A percentile compares a stretch with the other conserved stretches of the same genome.
Conservation (phyloP, 2,113 vertebrate genomes). For the Lophotis ruficrista region DNA sequence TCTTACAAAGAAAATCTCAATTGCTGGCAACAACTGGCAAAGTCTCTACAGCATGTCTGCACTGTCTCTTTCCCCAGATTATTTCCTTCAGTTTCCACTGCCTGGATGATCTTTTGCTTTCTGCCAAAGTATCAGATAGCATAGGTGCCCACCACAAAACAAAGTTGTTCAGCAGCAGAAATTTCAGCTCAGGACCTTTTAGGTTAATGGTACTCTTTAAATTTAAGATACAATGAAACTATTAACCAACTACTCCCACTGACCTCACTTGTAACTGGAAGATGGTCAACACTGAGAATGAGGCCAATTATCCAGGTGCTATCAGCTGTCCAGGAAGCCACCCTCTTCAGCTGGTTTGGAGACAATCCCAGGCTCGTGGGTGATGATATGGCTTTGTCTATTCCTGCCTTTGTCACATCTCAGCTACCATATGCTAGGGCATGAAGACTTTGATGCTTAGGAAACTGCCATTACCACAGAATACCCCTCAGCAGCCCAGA, state of each 20-base stretch:
- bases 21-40: neutral
- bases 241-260: neutral
- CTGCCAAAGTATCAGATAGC: neutral
- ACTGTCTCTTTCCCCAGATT: neutral
- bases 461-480: neutral
- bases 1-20: neutral
- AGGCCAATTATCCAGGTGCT: neutral
- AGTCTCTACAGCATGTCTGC: neutral
- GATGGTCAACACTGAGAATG: neutral
- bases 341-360: neutral
- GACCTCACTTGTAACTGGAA: neutral
- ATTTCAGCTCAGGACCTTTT: neutral
- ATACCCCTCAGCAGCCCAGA: neutral
- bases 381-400: neutral
- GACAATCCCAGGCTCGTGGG: neutral
- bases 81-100: neutral
- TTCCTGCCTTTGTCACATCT: neutral
- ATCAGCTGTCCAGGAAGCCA: neutral
- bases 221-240: neutral
- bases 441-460: accelerated
- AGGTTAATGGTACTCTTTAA: neutral
- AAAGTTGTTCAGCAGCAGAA: neutral
- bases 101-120: neutral
- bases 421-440: neutral
- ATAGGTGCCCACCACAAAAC: neutral